phyloP scores from a whole-genome alignment of 1,140 invertebrate genomes.

The Stegodyphus mimosarum region DNA sequence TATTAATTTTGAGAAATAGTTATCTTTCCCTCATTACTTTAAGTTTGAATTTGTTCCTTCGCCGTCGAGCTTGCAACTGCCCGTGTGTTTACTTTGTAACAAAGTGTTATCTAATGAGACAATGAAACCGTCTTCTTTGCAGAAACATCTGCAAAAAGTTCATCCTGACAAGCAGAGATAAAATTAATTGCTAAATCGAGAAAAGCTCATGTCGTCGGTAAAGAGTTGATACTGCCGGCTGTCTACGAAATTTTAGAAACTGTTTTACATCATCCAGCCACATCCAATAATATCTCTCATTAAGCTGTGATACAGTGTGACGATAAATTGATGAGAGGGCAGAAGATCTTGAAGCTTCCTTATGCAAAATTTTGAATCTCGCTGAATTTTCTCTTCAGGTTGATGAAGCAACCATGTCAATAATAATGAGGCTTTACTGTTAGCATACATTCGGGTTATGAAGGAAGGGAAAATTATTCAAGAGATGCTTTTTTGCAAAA shows the following conservation, averaged over 20 bases:
- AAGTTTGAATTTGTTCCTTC: neutral
- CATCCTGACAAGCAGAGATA: neutral
- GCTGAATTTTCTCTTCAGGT: slow-evolving; percentile 17
- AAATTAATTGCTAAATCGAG: neutral
- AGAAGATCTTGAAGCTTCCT: neutral
- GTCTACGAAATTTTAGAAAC: neutral
- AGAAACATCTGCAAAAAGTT: neutral
- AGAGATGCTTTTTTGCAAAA: slow-evolving; percentile 32
- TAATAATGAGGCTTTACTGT: slow-evolving; percentile 10
- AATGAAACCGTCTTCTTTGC: neutral
- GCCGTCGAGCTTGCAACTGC: neutral
- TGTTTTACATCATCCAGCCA: neutral
- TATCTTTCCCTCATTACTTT: neutral
- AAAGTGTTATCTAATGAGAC: neutral
- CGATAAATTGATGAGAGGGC: neutral
- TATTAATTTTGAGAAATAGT: slow-evolving; percentile 17
- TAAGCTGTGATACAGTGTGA: neutral
- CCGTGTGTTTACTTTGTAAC: slow-evolving; percentile 1
- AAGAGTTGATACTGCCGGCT: neutral
- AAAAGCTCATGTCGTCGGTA: neutral
- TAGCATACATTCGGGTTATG: neutral
- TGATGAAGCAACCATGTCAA: slow-evolving; percentile 12
- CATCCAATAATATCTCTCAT: neutral
- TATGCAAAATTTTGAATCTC: neutral
- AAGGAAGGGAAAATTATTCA: slow-evolving; percentile 1